phyloP scores from a whole-genome alignment of 2,113 vertebrate genomes.

The Danionella cerebrum region DNA sequence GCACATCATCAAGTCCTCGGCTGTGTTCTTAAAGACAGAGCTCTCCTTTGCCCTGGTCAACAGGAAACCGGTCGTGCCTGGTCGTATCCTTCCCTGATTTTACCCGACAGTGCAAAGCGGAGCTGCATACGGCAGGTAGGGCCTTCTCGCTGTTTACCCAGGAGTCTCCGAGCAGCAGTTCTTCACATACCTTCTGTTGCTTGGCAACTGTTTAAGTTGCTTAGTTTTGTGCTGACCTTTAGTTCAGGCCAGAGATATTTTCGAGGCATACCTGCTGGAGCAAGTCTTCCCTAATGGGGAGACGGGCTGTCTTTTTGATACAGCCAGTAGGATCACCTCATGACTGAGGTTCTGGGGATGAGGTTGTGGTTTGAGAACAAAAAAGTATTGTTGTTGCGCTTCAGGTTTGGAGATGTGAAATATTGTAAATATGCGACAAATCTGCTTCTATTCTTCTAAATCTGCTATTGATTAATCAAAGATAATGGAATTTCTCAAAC shows the following conservation, averaged over 20 bases:
- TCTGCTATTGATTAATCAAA: too few species aligned
- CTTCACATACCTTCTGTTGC: constrained; percentile 63
- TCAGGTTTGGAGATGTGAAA: too few species aligned
- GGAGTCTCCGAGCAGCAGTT: constrained; percentile 59
- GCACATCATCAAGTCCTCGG: constrained; percentile 73
- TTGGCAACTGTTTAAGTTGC: constrained; percentile 72
- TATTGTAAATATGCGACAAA: too few species aligned
- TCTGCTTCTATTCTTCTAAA: too few species aligned
- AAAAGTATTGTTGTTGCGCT: too few species aligned
- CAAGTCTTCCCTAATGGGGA: background rate
- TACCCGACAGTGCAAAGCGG: background rate
- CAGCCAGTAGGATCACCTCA: too few species aligned
- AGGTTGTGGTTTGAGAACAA: too few species aligned
- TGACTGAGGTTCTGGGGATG: too few species aligned
- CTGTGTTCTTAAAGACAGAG: constrained; percentile 77
- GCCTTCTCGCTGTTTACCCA: constrained; percentile 29
- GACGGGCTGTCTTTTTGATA: too few species aligned
- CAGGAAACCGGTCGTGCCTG: constrained; percentile 77
- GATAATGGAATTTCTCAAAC: too few species aligned
- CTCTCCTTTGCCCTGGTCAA: constrained; percentile 83
- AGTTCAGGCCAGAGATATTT: constrained; percentile 43
- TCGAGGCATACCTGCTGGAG: background rate
- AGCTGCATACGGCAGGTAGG: constrained; percentile 6
- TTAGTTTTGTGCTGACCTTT: constrained; percentile 63
- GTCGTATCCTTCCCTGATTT: constrained; percentile 75